Evolutionary conservation across 2,113 vertebrate genomes (phyloP), one percentile per base, ranked within the genome.

Genomic region (Aythya baeri): DNA sequence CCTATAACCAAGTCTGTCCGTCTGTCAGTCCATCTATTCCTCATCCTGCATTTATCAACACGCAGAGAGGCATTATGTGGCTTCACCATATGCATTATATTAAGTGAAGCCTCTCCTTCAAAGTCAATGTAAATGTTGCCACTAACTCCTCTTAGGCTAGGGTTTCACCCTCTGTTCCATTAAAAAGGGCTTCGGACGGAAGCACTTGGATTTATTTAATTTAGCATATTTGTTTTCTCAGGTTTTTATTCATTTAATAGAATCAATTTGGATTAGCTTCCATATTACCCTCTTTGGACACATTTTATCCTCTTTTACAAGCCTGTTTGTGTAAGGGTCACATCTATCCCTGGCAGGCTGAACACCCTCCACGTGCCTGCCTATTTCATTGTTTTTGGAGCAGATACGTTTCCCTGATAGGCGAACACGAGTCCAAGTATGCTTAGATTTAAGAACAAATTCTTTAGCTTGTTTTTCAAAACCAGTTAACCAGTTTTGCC

Each of bases 11-110:
- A 18, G 73, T 13, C 70, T 25, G 55, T 27, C 61, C 15, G 65
- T 23, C 76, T 82, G 52, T 91, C 73, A 38, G 61, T 74, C 41
- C 0, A 7, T n/a, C 91, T 83, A 34, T 54, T 75, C 88, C 62
- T 72, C 86, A 27, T 13, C 41, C 46, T 54, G 74, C 77, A 7
- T 84, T 96, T 96, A 91, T 82, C 88, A 87, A 5, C 62, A 4
- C 3, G 32, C 71, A 15, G 54, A 34, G 71, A 6, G 14, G 70
- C 29, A 1, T 22, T 7, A 3, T 6, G 38, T 52, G 73, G 44
- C 91, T 81, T 93, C 91, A 11, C 18, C 18, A 1, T 10, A 15
- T 8, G 5, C 6, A 0, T 41, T 6, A 14, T 0, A 9, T 22
- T 9, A 14, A 81, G 44, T 1, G 80, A 68, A 78, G 18, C 65